Conservation (phyloP, 2,888 invertebrate genomes). For the Antheraea assamensis region DNA sequence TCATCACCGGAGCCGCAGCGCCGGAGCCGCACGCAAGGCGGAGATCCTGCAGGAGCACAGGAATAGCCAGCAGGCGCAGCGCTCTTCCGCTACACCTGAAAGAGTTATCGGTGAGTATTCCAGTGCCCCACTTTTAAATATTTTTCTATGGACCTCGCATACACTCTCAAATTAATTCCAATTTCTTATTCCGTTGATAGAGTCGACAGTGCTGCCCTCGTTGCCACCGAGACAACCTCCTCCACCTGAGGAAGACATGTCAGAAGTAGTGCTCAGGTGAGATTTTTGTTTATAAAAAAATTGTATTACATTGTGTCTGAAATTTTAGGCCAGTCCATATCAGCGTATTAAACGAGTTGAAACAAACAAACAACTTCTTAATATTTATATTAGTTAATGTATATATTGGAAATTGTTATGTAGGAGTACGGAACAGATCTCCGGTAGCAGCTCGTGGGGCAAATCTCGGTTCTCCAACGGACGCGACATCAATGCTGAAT, state of each 20-base stretch:
- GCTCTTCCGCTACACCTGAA: conserved; percentile 41
- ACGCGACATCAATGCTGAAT: conserved; percentile 68
- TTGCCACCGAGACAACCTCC: conserved; percentile 66
- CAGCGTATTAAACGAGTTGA: no score
- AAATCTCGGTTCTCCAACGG: conserved; percentile 71
- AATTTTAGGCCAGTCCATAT: no score
- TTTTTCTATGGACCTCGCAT: no score
- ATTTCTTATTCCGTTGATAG: conserved; percentile 35
- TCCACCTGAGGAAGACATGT: conserved; percentile 53
- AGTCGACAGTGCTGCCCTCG: conserved; percentile 70
- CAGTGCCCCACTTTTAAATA: no score
- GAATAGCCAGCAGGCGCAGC: conserved; percentile 39
- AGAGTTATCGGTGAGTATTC: conserved; percentile 52
- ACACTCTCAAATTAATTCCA: not conserved
- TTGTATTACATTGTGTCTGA: not conserved
- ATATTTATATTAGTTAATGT: no score
- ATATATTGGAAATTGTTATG: not conserved
- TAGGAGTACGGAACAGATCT: conserved; percentile 51
- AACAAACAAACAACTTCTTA: no score
- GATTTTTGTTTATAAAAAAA: not conserved
- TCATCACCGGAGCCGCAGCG: conserved; percentile 64
- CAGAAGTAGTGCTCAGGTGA: conserved; percentile 65
- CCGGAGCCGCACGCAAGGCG: conserved; percentile 63
- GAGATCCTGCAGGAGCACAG: conserved; percentile 73
- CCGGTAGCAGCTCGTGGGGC: conserved; percentile 58